phyloP scores from a whole-genome alignment of 2,113 vertebrate genomes.

The Regulus satrapa region DNA sequence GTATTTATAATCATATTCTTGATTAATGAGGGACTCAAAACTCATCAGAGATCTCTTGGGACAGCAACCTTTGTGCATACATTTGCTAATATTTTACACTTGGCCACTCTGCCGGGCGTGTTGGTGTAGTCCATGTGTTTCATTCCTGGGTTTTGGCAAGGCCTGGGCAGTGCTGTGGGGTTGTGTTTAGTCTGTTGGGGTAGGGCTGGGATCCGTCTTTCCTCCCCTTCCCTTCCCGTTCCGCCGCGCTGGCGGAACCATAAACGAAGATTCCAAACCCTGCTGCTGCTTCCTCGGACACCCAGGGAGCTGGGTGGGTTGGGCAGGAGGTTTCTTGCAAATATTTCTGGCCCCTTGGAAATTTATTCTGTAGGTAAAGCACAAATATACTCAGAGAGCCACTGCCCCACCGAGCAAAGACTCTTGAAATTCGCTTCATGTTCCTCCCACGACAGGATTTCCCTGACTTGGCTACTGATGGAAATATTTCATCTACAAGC shows the following conservation, averaged over 20 bases:
- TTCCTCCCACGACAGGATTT: background rate
- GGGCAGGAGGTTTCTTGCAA: constrained; percentile 21
- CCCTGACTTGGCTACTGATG: background rate
- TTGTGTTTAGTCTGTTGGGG: constrained; percentile 55
- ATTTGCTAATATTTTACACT: background rate
- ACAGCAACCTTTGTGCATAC: background rate
- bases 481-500: background rate
- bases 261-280: background rate
- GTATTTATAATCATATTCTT: background rate
- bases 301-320: background rate
- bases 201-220: background rate
- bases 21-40: background rate
- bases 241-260: no score
- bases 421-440: background rate
- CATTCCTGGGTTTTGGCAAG: background rate
- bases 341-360: background rate
- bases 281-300: background rate
- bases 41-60: background rate
- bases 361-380: background rate
- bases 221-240: constrained; percentile 16
- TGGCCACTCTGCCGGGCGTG: background rate
- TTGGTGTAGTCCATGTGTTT: background rate
- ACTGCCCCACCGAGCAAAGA: background rate
- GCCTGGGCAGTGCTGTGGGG: background rate
- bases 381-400: constrained; percentile 4